Evolutionary conservation across 53 echinoderm and acorn worm species (phyloP).

Genomic region (Pentamera pediparva): DNA sequence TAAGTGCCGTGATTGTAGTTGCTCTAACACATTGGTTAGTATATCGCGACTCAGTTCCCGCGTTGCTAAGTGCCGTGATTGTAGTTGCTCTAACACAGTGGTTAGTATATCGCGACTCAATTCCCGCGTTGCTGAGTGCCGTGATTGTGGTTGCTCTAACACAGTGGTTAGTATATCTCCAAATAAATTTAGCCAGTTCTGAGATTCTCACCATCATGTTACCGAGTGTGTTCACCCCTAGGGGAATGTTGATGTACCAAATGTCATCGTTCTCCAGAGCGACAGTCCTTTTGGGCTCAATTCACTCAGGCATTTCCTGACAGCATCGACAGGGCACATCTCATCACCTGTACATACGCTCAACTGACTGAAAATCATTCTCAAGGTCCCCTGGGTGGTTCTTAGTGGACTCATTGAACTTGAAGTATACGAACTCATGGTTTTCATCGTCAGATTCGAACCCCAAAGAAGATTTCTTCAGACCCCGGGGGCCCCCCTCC

Average conservation of each 20-base stretch:
- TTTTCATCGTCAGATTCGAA: conserved; percentile 18
- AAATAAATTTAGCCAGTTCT: background rate
- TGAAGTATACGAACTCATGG: background rate
- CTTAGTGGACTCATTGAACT: background rate
- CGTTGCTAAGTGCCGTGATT: no score
- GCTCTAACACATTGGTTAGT: no score
- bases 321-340: conserved; percentile 25
- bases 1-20: no score
- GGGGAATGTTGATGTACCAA: conserved; percentile 35
- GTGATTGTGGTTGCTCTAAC: no score
- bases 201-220: no score
- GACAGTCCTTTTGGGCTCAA: background rate
- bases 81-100: no score
- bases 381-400: background rate
- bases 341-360: background rate
- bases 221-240: no score
- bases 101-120: no score
- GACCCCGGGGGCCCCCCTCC: conserved; percentile 11
- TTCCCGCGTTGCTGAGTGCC: conserved; percentile 26
- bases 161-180: conserved; percentile 21
- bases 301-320: conserved; percentile 29
- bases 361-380: no score
- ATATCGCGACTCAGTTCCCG: no score
- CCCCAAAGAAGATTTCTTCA: background rate
- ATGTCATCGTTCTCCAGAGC: background rate